Evolutionary conservation across 2,113 vertebrate genomes (phyloP), one percentile per base, ranked within the genome.

Genomic region (Chelonoidis abingdonii): DNA sequence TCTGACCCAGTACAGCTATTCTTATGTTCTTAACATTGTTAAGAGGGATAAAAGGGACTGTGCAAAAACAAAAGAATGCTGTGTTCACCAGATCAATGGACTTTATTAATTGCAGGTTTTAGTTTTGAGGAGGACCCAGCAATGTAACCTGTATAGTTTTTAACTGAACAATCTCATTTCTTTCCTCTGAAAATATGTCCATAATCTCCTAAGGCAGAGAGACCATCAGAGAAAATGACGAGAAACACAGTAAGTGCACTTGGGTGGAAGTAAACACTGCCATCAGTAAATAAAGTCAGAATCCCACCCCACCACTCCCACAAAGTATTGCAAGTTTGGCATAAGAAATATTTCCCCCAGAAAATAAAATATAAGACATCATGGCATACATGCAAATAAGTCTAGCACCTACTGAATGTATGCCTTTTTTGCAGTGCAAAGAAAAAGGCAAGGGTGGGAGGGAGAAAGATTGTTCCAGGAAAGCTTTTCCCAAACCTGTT

Each of bases 341-440:
- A 54, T 53, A 21, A 90, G 84, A 93, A 87, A 76, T 87, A 8
- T 88, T 97, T 93, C 81, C 38, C 88, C 17, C 13, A 69, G 44
- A 76, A 95, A 89, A 88, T 86, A 4, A 52, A 89, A 84, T 62
- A 65, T 24, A 83, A 80, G 35, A 38, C 72, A 9, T 57, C 72
- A 44, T 29, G 88, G 24, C 53, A 87, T 41, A 21, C 14, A 10
- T 3, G 8, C 21, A 35, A 52, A 54, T 65, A 8, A 84, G 35
- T 82, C 81, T 84, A 89, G 79, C 16, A 11, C 49, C 13, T 24
- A n/a, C 50, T 86, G 57, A 82, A 95, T 92, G 82, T 21, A 21
- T 82, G 54, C 5, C 8, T 35, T 56, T 50, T 19, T 93, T 35
- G 11, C 47, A 44, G 2, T 19, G 21, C 0, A 0, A 89, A 82